Conservation (phyloP, 1,140 invertebrate genomes). For the Trigoniulus corallinus region DNA sequence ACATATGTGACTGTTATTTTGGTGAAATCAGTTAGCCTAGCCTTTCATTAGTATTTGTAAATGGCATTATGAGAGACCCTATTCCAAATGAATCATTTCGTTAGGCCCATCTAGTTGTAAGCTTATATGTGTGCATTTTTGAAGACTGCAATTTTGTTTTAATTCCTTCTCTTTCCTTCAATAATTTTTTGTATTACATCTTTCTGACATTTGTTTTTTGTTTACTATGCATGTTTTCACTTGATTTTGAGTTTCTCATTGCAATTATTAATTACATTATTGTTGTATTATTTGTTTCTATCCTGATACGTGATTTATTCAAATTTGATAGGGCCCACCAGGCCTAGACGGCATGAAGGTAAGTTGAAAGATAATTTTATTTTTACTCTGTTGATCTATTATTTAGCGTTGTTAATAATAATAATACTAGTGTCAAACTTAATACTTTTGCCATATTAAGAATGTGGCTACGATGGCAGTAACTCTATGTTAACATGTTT, state of each 20-base stretch:
- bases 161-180: too few relatives aligned
- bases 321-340: constrained; percentile 43
- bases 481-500: neutral
- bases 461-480: too few relatives aligned
- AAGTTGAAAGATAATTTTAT: constrained; percentile 17
- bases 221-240: too few relatives aligned
- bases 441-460: too few relatives aligned
- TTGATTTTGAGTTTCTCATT: neutral
- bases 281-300: neutral
- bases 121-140: too few relatives aligned
- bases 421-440: neutral
- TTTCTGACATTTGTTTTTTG: too few relatives aligned
- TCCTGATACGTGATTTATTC: constrained; percentile 15
- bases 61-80: too few relatives aligned
- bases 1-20: neutral
- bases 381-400: neutral
- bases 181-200: too few relatives aligned
- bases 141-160: too few relatives aligned
- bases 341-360: constrained; percentile 58
- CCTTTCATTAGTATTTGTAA: too few relatives aligned
- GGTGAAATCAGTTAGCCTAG: neutral
- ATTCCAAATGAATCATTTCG: too few relatives aligned
- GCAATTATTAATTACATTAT: neutral
- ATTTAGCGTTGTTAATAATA: neutral
- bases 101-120: too few relatives aligned